Base-by-base conservation (phyloP, 1,140 invertebrate genomes). In the Papilio aristodemus region DNA sequence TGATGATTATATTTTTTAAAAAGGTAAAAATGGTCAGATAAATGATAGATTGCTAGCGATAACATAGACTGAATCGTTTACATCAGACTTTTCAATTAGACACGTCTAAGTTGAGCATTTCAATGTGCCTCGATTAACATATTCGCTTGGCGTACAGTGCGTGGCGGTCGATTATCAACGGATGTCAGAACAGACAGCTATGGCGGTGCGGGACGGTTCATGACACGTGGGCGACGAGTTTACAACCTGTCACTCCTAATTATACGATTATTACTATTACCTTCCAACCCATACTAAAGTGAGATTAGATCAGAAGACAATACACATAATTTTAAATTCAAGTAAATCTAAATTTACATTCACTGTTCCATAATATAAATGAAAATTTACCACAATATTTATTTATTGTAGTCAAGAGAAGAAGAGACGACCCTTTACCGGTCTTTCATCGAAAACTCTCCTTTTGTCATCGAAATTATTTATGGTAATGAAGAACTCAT, bases 171-270 rank as follows among this genome's bases (percentile, higher is more conserved):
- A 54, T 54, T 25, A 54, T 17, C 22, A 54, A 54, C 46, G 46
- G 46, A 54, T 54, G 46, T 54, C 46, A 22, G 22, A 54, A 54
- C 19, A 22, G 46, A 54, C 46, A 9, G 17, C 43, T 46, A 46
- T 46, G 43, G 46, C 17, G 22, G 46, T 22, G 43, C 46, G 46
- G 19, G 17, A 54, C 46, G 9, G 19, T 54, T 50, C 22, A 50
- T 54, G 46, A 25, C 19, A 54, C 19, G 46, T 54, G 46, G 46
- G 46, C 17, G 46, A 54, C 22, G 4, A 22, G 46, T 54, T 22
- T 54, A 54, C 46, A 54, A 54, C 19, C 46, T 54, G 46, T 22
- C 46, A 54, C 46, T 54, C 46, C 22, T 54, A 17, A 54, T 54
- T 54, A 54, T 22, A 3, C 0, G 10, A 25, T 25, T 54, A 4